These are phyloP conservation scores for Brotogeris chrysoptera DNA, from an alignment of 2,797 vertebrate genomes.

Conservation along the genomic window DNA sequence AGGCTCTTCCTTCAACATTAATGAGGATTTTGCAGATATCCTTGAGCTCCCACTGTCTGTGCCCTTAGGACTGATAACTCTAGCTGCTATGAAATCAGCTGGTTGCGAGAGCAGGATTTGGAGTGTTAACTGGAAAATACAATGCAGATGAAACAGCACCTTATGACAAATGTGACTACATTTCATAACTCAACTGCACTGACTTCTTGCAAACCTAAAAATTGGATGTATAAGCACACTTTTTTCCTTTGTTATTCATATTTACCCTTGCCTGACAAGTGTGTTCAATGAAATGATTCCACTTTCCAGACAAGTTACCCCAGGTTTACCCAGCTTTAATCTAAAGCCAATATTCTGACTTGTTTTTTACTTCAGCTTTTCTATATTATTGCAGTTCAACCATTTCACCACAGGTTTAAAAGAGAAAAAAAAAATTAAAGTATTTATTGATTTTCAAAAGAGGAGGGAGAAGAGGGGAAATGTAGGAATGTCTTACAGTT, in stretches of 20 bases:
- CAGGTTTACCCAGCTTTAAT: conserved; percentile 5
- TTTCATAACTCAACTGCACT: background rate
- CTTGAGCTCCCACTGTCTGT: background rate
- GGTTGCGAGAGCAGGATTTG: background rate
- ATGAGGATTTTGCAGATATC: background rate
- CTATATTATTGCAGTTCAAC: background rate
- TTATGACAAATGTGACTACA: background rate
- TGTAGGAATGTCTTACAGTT: background rate
- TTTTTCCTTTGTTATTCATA: background rate
- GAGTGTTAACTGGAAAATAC: background rate
- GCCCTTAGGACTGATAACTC: background rate
- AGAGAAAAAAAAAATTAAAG: background rate
- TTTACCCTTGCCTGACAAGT: background rate
- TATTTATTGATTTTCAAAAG: background rate
- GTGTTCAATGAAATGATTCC: background rate
- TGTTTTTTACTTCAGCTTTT: background rate
- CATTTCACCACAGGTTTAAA: background rate
- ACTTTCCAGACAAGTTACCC: background rate
- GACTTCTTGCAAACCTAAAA: background rate
- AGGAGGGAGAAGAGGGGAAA: background rate
- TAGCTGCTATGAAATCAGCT: background rate
- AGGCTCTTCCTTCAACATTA: background rate
- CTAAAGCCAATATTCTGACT: conserved; percentile 18
- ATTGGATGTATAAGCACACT: background rate
- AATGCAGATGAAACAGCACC: background rate